A percentile compares a stretch with the other conserved stretches of the same genome.
Conservation (phyloP, 2,797 vertebrate species). For the Dicrostonyx torquatus region DNA sequence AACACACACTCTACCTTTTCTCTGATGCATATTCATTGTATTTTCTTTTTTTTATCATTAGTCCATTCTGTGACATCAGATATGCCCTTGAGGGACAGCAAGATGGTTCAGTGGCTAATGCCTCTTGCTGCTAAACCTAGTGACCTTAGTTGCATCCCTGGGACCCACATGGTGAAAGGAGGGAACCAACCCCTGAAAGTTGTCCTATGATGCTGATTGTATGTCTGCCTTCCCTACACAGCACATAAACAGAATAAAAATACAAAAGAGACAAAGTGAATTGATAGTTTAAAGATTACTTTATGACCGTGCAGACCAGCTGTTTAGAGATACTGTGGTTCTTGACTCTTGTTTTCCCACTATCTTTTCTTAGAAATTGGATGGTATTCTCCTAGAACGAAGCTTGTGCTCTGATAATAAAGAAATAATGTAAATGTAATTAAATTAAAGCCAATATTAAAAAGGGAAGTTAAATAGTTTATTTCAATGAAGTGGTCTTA, state of each 20-base stretch:
- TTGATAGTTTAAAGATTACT: neutral
- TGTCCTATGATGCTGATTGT: neutral
- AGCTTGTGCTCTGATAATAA: neutral
- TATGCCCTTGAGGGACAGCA: neutral
- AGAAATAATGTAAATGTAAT: neutral
- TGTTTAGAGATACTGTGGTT: neutral
- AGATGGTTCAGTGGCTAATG: neutral
- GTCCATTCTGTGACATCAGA: neutral
- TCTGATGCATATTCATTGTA: neutral
- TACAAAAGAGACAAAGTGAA: neutral
- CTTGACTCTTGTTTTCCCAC: neutral
- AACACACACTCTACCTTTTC: neutral
- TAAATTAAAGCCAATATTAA: neutral
- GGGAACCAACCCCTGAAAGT: neutral
- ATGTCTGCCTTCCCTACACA: neutral
- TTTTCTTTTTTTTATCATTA: neutral
- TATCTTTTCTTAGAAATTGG: neutral
- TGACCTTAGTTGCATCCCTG: neutral
- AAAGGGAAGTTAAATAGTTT: neutral
- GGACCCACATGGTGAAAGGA: neutral
- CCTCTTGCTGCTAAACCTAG: neutral
- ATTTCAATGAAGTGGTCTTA: neutral
- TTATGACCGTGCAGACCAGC: neutral
- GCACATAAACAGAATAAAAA: neutral
- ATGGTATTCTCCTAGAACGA: neutral